Percentiles rank a stretch among this genome's conserved stretches.
These are phyloP conservation scores for Diplodus puntazzo DNA, from an alignment of 2,797 vertebrate species.

Conservation along the genomic window DNA sequence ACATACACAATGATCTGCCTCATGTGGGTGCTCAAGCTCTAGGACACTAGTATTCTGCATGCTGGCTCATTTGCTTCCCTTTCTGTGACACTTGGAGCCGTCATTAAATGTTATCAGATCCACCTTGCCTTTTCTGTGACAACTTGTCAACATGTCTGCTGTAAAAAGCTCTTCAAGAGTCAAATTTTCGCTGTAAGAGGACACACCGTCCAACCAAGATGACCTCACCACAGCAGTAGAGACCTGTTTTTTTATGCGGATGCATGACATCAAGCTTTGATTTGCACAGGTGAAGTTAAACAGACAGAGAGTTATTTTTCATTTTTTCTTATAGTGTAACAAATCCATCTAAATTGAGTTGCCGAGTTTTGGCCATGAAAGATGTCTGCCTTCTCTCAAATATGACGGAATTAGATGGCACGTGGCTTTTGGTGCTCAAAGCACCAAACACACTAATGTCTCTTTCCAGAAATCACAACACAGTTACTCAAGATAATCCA, in stretches of 20 bases:
- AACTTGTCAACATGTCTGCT: constrained; percentile 14
- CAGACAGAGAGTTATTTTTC: background rate
- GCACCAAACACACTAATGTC: too few species aligned
- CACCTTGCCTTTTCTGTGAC: constrained; percentile 44
- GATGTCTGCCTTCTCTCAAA: too few species aligned
- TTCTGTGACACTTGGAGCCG: constrained; percentile 1
- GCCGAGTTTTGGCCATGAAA: too few species aligned
- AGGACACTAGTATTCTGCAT: background rate
- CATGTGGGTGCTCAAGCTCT: constrained; percentile 12
- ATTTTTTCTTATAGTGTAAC: too few species aligned
- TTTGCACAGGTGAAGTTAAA: constrained; percentile 35
- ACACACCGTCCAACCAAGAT: constrained; percentile 16
- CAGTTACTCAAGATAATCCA: too few species aligned
- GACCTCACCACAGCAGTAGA: constrained; percentile 18
- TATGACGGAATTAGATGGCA: too few species aligned
- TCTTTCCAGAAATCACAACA: too few species aligned
- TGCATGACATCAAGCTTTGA: constrained; percentile 18
- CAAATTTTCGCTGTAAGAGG: constrained; percentile 36
- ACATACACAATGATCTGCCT: constrained; percentile 23
- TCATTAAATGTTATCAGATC: constrained; percentile 40
- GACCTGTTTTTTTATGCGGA: constrained; percentile 42
- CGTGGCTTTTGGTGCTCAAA: too few species aligned
- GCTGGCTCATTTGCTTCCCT: background rate
- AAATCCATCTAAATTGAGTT: too few species aligned
- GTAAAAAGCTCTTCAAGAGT: constrained; percentile 22